Evolutionary conservation across 2,888 invertebrate species (phyloP).

Genomic region (Machimus rusticus): DNA sequence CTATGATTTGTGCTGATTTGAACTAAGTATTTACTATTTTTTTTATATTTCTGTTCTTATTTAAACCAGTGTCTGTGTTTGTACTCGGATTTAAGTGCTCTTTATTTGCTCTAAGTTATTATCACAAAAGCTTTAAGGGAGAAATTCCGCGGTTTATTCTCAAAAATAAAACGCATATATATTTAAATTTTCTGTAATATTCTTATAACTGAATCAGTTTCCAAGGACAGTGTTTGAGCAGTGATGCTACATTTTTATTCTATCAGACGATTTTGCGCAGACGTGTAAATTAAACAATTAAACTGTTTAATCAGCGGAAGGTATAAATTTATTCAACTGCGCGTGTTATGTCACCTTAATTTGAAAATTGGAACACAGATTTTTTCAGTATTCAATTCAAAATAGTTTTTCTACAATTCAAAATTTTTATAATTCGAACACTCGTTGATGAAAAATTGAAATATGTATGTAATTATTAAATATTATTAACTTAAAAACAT

Average conservation of each 20-base stretch:
- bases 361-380: background rate
- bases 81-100: background rate
- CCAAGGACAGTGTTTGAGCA: background rate
- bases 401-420: too few species aligned
- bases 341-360: background rate
- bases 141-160: background rate
- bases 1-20: background rate
- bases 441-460: too few species aligned
- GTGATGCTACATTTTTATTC: background rate
- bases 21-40: background rate
- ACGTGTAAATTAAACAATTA: background rate
- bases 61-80: background rate
- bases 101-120: background rate
- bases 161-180: background rate
- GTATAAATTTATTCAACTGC: background rate
- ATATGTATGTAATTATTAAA: too few species aligned
- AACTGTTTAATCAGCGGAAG: background rate
- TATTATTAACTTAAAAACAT: too few species aligned
- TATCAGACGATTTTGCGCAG: background rate
- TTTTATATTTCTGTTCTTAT: background rate
- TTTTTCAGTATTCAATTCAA: background rate
- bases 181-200: background rate
- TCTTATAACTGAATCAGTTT: background rate
- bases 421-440: too few species aligned
- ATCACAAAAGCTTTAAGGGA: background rate